phyloP scores from a whole-genome alignment of 2,113 vertebrate genomes.

The Atractosteus spatula region DNA sequence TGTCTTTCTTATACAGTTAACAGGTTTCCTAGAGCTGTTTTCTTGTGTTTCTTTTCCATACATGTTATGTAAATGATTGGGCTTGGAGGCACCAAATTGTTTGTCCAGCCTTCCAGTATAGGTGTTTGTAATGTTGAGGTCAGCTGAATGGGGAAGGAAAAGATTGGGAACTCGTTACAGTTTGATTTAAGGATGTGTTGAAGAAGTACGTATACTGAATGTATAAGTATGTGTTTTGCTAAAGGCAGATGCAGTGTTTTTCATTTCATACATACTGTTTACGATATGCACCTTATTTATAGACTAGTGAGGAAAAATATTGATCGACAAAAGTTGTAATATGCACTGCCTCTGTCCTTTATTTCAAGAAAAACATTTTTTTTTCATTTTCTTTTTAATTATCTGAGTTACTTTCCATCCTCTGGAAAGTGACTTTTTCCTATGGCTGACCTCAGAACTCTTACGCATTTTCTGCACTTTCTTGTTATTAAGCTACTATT shows the following conservation, averaged over 20 bases:
- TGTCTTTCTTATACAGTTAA: constrained; percentile 37
- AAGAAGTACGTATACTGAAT: not conserved
- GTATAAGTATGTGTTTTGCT: not conserved
- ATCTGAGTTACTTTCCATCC: not conserved
- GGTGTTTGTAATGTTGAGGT: too few relatives aligned
- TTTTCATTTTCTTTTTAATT: too few relatives aligned
- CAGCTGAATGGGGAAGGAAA: too few relatives aligned
- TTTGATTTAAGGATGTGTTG: not conserved
- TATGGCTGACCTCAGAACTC: constrained; percentile 5
- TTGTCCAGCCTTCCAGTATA: too few relatives aligned
- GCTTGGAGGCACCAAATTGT: too few relatives aligned
- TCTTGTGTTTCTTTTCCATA: constrained; percentile 41
- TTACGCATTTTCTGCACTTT: constrained; percentile 29
- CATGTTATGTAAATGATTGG: constrained; percentile 10
- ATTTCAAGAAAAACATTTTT: too few relatives aligned
- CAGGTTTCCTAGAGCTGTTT: constrained; percentile 24
- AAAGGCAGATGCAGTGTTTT: not conserved
- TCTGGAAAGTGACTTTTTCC: not conserved
- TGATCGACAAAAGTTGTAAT: too few relatives aligned
- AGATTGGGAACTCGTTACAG: too few relatives aligned
- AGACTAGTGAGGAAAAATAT: too few relatives aligned
- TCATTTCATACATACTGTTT: not conserved
- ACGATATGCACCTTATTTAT: not conserved
- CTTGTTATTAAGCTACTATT: constrained; percentile 20
- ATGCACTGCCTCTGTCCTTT: too few relatives aligned